Evolutionary conservation across 2,888 invertebrate species (phyloP).

Genomic region (Melinaea menophilus): DNA sequence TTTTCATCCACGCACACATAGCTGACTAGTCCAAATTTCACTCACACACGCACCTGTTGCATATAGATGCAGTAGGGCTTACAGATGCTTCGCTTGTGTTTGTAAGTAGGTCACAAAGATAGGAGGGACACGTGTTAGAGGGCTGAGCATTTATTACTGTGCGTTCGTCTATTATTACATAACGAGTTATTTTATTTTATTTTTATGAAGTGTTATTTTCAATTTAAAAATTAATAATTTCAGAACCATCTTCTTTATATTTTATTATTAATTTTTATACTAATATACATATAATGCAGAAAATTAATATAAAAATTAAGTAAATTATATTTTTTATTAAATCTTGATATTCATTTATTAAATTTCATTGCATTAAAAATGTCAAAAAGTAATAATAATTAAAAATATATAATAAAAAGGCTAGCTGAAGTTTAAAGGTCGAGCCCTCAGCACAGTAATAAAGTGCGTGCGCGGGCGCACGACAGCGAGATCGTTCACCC

Average conservation of each 20-base stretch:
- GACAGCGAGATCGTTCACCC: constrained; percentile 65
- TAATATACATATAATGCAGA: no score
- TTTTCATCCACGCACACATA: constrained; percentile 27
- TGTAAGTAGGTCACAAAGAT: constrained; percentile 75
- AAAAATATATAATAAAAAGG: constrained; percentile 1
- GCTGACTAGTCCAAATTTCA: constrained; percentile 32
- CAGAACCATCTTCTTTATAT: background rate
- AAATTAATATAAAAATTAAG: no score
- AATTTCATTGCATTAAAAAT: background rate
- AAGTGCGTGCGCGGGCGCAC: constrained; percentile 57
- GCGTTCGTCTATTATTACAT: constrained; percentile 32
- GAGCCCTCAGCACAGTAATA: constrained; percentile 63
- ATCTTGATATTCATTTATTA: no score
- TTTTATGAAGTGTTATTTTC: background rate
- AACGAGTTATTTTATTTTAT: constrained; percentile 7
- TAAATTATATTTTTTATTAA: no score
- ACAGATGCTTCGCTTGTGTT: constrained; percentile 43
- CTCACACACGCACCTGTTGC: constrained; percentile 40
- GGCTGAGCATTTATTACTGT: constrained; percentile 63
- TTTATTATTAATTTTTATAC: background rate
- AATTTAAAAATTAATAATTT: no score
- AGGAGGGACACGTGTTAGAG: constrained; percentile 74
- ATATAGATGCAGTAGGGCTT: constrained; percentile 49
- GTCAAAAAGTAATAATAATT: background rate
- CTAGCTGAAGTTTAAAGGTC: constrained; percentile 1